phyloP scores from a whole-genome alignment of 2,797 vertebrate species.

The Loris lydekkerianus region DNA sequence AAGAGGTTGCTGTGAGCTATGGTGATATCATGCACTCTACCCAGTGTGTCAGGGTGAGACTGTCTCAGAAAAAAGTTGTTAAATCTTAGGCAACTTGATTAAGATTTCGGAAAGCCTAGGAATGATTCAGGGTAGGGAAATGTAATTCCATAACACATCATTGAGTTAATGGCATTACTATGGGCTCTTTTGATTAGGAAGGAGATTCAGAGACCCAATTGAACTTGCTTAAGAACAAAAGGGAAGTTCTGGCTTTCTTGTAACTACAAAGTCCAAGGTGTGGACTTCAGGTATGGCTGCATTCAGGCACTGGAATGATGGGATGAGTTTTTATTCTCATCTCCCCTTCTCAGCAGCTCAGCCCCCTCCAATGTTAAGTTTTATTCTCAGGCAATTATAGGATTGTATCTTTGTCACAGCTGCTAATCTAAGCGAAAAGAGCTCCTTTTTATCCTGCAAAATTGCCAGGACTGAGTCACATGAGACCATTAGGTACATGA shows the following conservation, averaged over 20 bases:
- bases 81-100: not conserved
- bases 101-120: constrained; percentile 13
- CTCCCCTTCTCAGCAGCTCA: not conserved
- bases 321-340: not conserved
- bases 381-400: not conserved
- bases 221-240: not conserved
- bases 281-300: not conserved
- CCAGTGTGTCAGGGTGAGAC: no score
- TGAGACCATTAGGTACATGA: not conserved
- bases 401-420: not conserved
- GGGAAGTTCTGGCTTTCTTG: not conserved
- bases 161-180: not conserved
- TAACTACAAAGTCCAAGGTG: not conserved
- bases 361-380: not conserved
- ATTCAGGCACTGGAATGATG: not conserved
- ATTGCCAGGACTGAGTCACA: not conserved
- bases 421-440: not conserved
- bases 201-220: not conserved
- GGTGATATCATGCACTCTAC: no score
- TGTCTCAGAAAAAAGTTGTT: not conserved
- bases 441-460: not conserved
- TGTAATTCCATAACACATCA: not conserved
- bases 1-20: no score
- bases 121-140: not conserved
- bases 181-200: not conserved